phyloP scores from a whole-genome alignment of 2,113 vertebrate genomes.

The Anolis sagrei region DNA sequence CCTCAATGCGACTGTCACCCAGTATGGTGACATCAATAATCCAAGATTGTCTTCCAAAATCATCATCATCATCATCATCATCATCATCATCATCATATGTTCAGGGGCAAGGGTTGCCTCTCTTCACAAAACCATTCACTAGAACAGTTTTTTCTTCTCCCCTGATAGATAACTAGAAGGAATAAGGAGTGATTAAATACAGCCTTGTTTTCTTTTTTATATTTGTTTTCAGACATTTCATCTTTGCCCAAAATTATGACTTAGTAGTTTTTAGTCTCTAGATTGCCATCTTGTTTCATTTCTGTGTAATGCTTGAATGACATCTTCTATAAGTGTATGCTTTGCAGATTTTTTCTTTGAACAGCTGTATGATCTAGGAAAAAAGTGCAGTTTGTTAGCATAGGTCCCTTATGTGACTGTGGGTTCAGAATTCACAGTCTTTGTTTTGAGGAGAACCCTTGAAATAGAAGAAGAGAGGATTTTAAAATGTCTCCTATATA shows the following conservation, averaged over 20 bases:
- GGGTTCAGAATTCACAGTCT: background rate
- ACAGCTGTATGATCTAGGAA: background rate
- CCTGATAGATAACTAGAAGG: background rate
- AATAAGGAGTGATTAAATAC: background rate
- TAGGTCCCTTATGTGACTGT: background rate
- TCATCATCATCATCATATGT: background rate
- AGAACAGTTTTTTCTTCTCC: background rate
- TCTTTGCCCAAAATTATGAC: background rate
- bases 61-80: no score
- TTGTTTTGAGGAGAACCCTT: background rate
- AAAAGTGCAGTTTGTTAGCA: background rate
- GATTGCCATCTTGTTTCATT: background rate
- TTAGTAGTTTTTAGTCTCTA: background rate
- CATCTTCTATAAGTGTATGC: background rate
- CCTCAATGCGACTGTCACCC: no score
- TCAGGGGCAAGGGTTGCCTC: background rate
- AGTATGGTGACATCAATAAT: no score
- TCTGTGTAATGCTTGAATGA: background rate
- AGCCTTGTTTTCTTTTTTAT: background rate
- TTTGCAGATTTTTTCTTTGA: background rate
- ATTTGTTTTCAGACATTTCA: background rate
- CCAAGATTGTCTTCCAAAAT: no score
- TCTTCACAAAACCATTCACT: background rate
- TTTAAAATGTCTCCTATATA: background rate
- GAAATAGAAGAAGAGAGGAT: background rate